phyloP scores from a whole-genome alignment of 1,140 invertebrate genomes.

The Adelges cooleyi region DNA sequence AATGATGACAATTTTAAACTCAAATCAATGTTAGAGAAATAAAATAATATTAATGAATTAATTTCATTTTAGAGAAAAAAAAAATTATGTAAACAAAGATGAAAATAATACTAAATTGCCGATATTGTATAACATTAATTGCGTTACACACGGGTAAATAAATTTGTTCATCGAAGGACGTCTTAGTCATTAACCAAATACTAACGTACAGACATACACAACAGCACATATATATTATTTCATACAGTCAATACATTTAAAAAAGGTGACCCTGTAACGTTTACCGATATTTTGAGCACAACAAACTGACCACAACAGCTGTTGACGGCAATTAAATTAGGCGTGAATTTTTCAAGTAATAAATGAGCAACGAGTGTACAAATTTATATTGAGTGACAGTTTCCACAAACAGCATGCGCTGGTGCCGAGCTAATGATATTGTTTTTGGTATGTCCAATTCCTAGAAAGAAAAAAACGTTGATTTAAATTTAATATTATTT shows the following conservation, averaged over 20 bases:
- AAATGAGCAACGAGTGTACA: slow-evolving; percentile 70
- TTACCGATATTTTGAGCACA: slow-evolving; percentile 5
- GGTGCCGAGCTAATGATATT: slow-evolving; percentile 60
- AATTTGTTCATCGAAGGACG: not conserved
- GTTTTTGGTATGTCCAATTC: slow-evolving; percentile 66
- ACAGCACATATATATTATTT: not conserved
- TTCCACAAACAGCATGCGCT: slow-evolving; percentile 74
- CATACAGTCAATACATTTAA: not conserved
- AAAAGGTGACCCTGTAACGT: not conserved
- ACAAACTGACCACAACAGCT: not conserved
- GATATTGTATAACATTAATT: not conserved
- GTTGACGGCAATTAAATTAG: slow-evolving; percentile 53
- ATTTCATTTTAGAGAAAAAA: too few relatives aligned
- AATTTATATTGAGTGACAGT: slow-evolving; percentile 80
- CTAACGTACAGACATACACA: not conserved
- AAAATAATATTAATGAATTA: too few relatives aligned
- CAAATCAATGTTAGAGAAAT: too few relatives aligned
- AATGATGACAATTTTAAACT: too few relatives aligned
- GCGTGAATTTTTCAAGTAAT: slow-evolving; percentile 72
- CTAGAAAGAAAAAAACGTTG: too few relatives aligned
- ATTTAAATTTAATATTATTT: too few relatives aligned
- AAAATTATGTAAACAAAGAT: not conserved
- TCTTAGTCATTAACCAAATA: not conserved
- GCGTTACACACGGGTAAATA: not conserved
- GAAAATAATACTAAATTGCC: not conserved